Conservation (phyloP, 2,888 invertebrate genomes). For the Acanthosoma haemorrhoidale region DNA sequence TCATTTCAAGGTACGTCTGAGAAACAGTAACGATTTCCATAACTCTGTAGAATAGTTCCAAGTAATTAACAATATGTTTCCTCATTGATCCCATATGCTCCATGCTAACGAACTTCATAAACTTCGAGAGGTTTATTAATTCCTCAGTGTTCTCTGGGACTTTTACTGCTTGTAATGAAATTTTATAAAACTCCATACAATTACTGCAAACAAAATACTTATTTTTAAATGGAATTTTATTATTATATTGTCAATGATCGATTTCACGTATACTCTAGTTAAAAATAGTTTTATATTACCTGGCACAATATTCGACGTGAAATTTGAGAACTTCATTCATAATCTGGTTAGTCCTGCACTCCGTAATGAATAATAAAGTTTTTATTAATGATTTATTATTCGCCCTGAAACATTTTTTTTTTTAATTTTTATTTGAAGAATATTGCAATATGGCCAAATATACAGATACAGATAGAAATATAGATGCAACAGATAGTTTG, state of each 20-base stretch:
- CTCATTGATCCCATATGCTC: constrained; percentile 62
- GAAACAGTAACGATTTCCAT: constrained; percentile 69
- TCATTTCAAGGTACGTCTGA: constrained; percentile 69
- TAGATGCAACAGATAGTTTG: too few relatives aligned
- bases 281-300: neutral
- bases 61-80: constrained; percentile 62
- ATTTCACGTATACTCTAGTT: neutral
- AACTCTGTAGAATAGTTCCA: constrained; percentile 62
- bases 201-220: neutral
- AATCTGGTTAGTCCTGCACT: constrained; percentile 6
- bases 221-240: neutral
- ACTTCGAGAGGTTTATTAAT: constrained; percentile 71
- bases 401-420: neutral
- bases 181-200: constrained; percentile 9
- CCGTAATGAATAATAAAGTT: constrained; percentile 11
- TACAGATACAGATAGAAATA: too few relatives aligned
- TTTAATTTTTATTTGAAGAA: neutral
- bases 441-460: too few relatives aligned
- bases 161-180: constrained; percentile 44
- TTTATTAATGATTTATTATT: constrained; percentile 5
- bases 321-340: constrained; percentile 17
- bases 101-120: constrained; percentile 73
- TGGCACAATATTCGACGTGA: constrained; percentile 17
- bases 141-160: constrained; percentile 75
- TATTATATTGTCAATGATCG: neutral